Base-by-base conservation (phyloP, 2,888 invertebrate genomes). In the Spodoptera picta region DNA sequence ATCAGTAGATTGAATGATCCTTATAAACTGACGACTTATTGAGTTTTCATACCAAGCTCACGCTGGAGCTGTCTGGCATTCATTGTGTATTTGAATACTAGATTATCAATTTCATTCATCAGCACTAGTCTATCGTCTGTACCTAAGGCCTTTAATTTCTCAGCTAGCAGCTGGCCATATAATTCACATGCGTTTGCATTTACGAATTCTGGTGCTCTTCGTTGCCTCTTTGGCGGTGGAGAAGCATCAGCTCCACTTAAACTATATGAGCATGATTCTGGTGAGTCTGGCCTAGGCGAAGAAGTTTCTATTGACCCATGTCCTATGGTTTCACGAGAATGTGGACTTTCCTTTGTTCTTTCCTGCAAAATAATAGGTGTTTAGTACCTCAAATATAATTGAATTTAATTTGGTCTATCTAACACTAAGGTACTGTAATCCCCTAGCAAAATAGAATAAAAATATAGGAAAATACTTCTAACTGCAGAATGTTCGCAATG, bases 41-140 rank as follows among this genome's bases (percentile, higher is more conserved):
- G 27, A 27, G 27, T 27, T 27, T 27, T 27, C 4, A 27, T 27
- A 5, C 4, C 27, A 27, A 27, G 27, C 27, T 27, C 27, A 27
- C 4, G 27, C 27, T 27, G 27, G 4, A 27, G 5, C 27, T 27
- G 27, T 27, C 51, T 62, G 23, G 45, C 43, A 23, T 60, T 58
- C 45, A 72, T 50, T 31, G 61, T 52, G 46, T 54, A 56, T 65
- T 65, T 72, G 19, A 73, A 73, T 10, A 73, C 72, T 36, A 68
- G 36, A 43, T 73, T 73, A 64, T 72, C 73, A 43, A 73, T 73
- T 23, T 67, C 68, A 54, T 73, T 73, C 72, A 73, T 73, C 47
- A 73, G 31, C 6, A 62, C 49, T 14, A 73, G 56, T 48, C 73
- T 56, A 23, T 73, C 61, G 9, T 65, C 62, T 11, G n/a, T 36